phyloP scores from a whole-genome alignment of 2,113 vertebrate species.

The Amphilophus citrinellus region DNA sequence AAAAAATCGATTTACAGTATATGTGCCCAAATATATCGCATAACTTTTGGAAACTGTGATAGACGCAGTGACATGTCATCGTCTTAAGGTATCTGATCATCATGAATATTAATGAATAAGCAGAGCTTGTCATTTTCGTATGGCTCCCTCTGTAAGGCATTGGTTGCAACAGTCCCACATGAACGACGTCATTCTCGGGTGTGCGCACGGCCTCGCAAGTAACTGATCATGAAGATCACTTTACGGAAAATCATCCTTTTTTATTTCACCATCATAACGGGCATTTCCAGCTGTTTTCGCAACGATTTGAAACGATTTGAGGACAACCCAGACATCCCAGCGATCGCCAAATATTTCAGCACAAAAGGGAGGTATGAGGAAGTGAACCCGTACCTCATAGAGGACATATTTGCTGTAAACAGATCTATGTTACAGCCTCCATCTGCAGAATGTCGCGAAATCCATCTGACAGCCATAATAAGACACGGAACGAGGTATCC shows the following conservation, averaged over 20 bases:
- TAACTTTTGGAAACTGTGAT: neutral
- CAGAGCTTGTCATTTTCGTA: neutral
- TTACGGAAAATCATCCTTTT: neutral
- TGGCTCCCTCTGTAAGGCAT: neutral
- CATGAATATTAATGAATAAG: neutral
- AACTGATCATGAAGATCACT: neutral
- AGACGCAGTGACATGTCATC: neutral
- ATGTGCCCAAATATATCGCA: neutral
- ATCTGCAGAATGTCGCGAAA: constrained; percentile 76
- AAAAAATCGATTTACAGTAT: neutral
- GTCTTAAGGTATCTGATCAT: neutral
- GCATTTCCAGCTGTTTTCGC: neutral
- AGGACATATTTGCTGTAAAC: constrained; percentile 82
- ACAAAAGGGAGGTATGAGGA: constrained; percentile 94
- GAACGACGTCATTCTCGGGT: constrained; percentile 1
- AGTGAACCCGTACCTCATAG: constrained; percentile 83
- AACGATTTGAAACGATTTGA: neutral
- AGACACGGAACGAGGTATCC: constrained; percentile 94
- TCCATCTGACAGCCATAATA: constrained; percentile 88
- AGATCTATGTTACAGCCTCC: constrained; percentile 74
- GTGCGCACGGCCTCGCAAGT: neutral
- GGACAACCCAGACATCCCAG: constrained; percentile 50
- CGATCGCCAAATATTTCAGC: constrained; percentile 85
- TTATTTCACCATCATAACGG: neutral
- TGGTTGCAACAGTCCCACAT: neutral